Conservation (phyloP, 2,888 invertebrate genomes). For the Stenodema calcarata region DNA sequence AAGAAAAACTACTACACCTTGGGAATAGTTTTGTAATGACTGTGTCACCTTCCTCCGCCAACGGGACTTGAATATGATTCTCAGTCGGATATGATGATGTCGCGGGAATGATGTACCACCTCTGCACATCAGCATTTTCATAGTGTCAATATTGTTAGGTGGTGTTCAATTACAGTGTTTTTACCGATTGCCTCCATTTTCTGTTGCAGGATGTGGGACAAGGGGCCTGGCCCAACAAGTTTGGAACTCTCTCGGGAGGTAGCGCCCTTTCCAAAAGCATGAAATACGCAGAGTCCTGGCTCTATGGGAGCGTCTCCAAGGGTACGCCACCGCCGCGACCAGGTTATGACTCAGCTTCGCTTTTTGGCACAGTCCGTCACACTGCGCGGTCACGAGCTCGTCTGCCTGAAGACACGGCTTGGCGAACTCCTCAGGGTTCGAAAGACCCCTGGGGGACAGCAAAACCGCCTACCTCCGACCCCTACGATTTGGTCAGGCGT, state of each 20-base stretch:
- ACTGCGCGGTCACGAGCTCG: constrained; percentile 44
- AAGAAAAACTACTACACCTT: neutral
- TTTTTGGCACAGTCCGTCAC: constrained; percentile 51
- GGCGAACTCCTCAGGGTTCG: constrained; percentile 16
- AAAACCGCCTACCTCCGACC: constrained; percentile 66
- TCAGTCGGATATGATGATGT: too few species aligned
- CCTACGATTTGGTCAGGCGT: constrained; percentile 83
- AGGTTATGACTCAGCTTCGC: constrained; percentile 54
- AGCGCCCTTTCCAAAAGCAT: constrained; percentile 81
- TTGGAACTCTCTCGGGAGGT: constrained; percentile 63
- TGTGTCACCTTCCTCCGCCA: neutral
- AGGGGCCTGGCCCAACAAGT: constrained; percentile 57
- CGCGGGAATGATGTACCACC: too few species aligned
- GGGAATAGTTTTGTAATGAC: neutral
- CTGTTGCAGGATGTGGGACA: constrained; percentile 52
- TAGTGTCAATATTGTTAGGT: neutral
- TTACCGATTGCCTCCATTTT: neutral
- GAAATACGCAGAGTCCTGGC: constrained; percentile 86
- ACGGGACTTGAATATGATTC: neutral
- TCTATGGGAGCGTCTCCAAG: constrained; percentile 75
- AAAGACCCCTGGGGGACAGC: constrained; percentile 48
- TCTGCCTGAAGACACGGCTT: constrained; percentile 47
- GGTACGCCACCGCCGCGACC: constrained; percentile 64
- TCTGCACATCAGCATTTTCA: neutral
- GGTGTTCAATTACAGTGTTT: too few species aligned